A percentile compares a stretch with the other conserved stretches of the same genome.
These are phyloP conservation scores for Timema cristinae DNA, from an alignment of 2,888 invertebrate species.

Conservation along the genomic window DNA sequence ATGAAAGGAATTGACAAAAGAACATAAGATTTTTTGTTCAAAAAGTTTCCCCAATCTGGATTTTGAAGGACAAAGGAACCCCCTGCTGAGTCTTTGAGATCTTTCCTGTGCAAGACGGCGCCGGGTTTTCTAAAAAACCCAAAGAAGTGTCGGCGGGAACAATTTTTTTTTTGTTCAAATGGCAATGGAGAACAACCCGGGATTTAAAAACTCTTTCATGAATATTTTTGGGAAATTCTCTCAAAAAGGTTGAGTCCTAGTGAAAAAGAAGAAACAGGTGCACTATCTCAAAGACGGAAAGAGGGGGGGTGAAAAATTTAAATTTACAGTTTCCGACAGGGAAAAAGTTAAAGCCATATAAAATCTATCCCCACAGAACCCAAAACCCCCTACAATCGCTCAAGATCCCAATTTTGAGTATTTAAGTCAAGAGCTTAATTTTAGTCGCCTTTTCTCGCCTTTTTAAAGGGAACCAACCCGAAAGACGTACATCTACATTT, in stretches of 20 bases:
- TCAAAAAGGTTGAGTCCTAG: not conserved
- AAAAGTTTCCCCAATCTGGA: too few species aligned
- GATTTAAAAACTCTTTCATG: not conserved
- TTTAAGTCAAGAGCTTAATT: not conserved
- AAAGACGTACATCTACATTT: not conserved
- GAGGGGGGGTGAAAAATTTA: not conserved
- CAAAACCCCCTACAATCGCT: not conserved
- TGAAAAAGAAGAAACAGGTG: not conserved
- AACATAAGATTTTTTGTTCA: too few species aligned
- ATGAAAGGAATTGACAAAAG: too few species aligned
- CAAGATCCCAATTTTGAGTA: not conserved
- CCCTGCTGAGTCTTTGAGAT: too few species aligned
- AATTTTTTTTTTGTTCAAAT: not conserved
- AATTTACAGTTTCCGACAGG: slow-evolving; percentile 2
- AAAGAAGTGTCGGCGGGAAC: not conserved
- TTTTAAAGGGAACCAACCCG: not conserved
- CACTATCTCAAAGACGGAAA: not conserved
- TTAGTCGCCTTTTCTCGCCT: too few species aligned
- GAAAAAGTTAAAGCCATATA: not conserved
- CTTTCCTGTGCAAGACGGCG: not conserved
- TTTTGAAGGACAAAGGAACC: too few species aligned
- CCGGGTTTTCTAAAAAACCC: not conserved
- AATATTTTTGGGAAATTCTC: not conserved
- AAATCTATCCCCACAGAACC: slow-evolving; percentile 3
- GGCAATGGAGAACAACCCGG: not conserved